Base-by-base conservation (phyloP, 2,888 invertebrate species). In the Nephrotoma guestfalica region DNA sequence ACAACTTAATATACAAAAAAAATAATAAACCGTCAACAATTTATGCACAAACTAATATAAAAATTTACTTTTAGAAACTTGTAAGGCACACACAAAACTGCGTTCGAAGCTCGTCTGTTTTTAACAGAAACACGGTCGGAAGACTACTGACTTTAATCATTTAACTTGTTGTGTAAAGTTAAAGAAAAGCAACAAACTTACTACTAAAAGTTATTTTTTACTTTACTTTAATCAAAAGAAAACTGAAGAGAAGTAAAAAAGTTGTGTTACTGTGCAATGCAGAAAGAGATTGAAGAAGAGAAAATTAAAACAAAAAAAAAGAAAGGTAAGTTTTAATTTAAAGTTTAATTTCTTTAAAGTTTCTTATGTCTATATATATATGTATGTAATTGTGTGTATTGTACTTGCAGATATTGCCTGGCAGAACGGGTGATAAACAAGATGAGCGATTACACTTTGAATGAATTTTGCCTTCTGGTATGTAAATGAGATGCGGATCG, bases 121-220 rank as follows among this genome's bases (percentile, higher is more conserved):
- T 71, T 71, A 30, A 71, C 42, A 84, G 41, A 84, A 41, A 41
- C 84, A 84, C 84, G 84, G 84, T 84, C 84, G 84, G 84, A 84
- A 84, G 84, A 84, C 84, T 84, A 84, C 84, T 84, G 84, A 84
- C 84, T 84, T 84, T 84, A 84, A 84, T 84, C 84, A 42, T 84
- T 84, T 84, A 84, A 84, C 84, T 84, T 84, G 84, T 84, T 84
- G 41, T 41, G 41, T 41, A 84, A 84, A 84, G 84, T 84, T 84
- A 84, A 41, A 84, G 42, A 84, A 84, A 84, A 84, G 71, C 71
- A 71, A 71, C 71, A 71, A 71, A 30, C 71, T 71, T 71, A 71
- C 71, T 71, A 71, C 71, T 18, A 71, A 71, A 71, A 71, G 71
- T 71, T 71, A 30, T 71, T 71, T 71, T 71, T 71, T 71, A 71